phyloP scores from a whole-genome alignment of 2,888 invertebrate genomes.

The Campaea margaritaria region DNA sequence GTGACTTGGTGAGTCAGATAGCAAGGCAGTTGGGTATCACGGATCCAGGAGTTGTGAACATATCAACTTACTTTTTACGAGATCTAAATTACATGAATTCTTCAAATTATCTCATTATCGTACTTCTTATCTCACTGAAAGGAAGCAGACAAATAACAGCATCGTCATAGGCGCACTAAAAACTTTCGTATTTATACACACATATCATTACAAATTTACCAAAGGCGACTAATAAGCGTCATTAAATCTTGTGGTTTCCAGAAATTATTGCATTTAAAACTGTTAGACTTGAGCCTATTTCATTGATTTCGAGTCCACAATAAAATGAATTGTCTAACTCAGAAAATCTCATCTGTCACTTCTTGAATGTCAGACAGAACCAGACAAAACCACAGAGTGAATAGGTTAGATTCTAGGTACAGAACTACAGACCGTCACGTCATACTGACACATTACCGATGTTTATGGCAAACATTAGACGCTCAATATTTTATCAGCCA shows the following conservation, averaged over 20 bases:
- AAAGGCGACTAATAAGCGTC: neutral
- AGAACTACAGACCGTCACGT: too few species aligned
- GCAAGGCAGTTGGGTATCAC: neutral
- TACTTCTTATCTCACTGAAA: slow-evolving; percentile 75
- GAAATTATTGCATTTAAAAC: slow-evolving; percentile 6
- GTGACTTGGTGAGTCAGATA: slow-evolving; percentile 23
- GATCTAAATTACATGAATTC: slow-evolving; percentile 48
- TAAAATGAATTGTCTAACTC: neutral
- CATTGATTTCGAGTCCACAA: slow-evolving; percentile 38
- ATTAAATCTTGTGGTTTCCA: neutral
- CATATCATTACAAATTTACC: slow-evolving; percentile 1
- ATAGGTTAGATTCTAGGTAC: too few species aligned
- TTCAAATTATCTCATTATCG: slow-evolving; percentile 74
- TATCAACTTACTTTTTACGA: slow-evolving; percentile 41
- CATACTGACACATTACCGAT: too few species aligned
- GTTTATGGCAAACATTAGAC: too few species aligned
- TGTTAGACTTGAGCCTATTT: slow-evolving; percentile 22
- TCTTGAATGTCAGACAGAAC: neutral
- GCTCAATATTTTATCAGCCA: too few species aligned
- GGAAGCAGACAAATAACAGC: slow-evolving; percentile 70
- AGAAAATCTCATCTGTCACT: neutral
- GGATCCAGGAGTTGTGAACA: neutral
- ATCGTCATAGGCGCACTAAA: slow-evolving; percentile 47
- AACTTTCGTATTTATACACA: slow-evolving; percentile 24
- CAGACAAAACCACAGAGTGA: neutral